Evolutionary conservation across 2,888 invertebrate species (phyloP).

Genomic region (Rhagophthalmus giganteus): DNA sequence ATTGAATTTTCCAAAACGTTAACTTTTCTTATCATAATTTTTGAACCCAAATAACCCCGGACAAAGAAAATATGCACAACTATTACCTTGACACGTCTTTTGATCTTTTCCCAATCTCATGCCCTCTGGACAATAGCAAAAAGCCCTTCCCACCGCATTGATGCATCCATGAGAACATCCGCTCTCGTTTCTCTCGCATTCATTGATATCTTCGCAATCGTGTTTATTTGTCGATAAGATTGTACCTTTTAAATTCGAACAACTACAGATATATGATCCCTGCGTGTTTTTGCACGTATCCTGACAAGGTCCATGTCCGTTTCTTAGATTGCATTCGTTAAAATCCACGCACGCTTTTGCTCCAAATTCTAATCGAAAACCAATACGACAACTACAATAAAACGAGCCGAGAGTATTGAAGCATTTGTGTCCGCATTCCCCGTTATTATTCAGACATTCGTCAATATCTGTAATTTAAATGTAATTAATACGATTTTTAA

Average conservation of each 20-base stretch:
- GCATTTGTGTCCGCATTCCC: constrained; percentile 62
- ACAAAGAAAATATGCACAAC: too few relatives aligned
- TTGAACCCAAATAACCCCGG: too few relatives aligned
- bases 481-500: too few relatives aligned
- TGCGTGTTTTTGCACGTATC: constrained; percentile 61
- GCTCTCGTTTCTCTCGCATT: constrained; percentile 56
- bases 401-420: constrained; percentile 62
- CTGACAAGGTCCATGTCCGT: constrained; percentile 66
- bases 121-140: constrained; percentile 51
- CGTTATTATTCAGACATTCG: constrained; percentile 59
- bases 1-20: too few relatives aligned
- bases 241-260: constrained; percentile 62
- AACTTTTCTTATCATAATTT: too few relatives aligned
- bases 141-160: constrained; percentile 56
- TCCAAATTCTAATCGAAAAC: constrained; percentile 55
- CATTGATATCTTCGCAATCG: constrained; percentile 60
- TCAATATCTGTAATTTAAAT: constrained; percentile 57
- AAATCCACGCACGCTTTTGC: constrained; percentile 55
- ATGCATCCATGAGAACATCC: constrained; percentile 65
- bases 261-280: constrained; percentile 63
- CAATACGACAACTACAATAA: constrained; percentile 59
- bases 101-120: constrained; percentile 30
- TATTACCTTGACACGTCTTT: background rate
- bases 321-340: constrained; percentile 64
- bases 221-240: constrained; percentile 60